Evolutionary conservation across 1,140 invertebrate genomes (phyloP).

Genomic region (Panagrolaimus sp.): DNA sequence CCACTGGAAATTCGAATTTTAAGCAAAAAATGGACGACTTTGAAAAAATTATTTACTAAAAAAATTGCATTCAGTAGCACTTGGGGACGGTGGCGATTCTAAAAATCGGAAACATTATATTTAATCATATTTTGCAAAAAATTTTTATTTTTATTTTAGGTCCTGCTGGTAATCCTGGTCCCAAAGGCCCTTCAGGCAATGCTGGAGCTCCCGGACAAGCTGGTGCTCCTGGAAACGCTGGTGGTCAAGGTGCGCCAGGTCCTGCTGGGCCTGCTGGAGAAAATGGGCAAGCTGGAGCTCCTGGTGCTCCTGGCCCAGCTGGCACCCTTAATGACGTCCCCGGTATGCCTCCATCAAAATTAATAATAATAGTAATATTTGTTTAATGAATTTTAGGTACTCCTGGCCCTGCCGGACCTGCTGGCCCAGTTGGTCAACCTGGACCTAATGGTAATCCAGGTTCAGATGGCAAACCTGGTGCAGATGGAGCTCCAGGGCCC

Average conservation of each 20-base stretch:
- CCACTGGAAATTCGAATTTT: too few species aligned
- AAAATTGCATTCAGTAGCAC: too few species aligned
- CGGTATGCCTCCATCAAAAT: too few species aligned
- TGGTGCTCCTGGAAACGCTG: not conserved
- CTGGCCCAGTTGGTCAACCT: not conserved
- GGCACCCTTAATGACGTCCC: not conserved
- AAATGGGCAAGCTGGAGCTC: constrained; percentile 11
- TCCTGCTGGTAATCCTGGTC: not conserved
- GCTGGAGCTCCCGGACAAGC: constrained; percentile 3
- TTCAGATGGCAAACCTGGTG: constrained; percentile 6
- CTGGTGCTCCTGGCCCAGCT: constrained; percentile 7
- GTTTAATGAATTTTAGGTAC: too few species aligned
- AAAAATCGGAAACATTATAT: too few species aligned
- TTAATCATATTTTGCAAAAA: too few species aligned
- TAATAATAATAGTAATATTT: too few species aligned
- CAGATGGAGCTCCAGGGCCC: not conserved
- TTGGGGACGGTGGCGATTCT: too few species aligned
- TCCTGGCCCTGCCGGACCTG: constrained; percentile 5
- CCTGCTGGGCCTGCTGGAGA: constrained; percentile 6
- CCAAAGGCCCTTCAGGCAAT: not conserved
- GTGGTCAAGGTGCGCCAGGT: not conserved
- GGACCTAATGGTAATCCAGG: not conserved
- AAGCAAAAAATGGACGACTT: too few species aligned
- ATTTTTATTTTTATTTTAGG: too few species aligned
- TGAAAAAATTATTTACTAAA: too few species aligned